Conservation (phyloP, 2,888 invertebrate species). For the Cantharis flavilabris region DNA sequence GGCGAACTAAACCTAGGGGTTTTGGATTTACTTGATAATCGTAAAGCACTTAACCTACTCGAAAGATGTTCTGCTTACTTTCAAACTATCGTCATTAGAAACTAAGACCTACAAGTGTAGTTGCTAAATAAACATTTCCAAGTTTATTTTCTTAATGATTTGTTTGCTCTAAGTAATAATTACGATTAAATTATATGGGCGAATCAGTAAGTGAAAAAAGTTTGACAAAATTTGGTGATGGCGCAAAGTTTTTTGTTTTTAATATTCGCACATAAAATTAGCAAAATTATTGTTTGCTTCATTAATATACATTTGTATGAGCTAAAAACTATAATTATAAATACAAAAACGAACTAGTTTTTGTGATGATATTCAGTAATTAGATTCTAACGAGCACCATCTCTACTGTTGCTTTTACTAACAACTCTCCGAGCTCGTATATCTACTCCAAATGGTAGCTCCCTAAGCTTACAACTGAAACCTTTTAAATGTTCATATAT, state of each 20-base stretch:
- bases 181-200: not conserved
- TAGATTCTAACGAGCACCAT: slow-evolving; percentile 1
- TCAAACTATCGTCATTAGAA: slow-evolving; percentile 31
- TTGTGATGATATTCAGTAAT: not conserved
- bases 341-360: not conserved
- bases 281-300: not conserved
- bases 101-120: slow-evolving; percentile 9
- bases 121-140: slow-evolving; percentile 16
- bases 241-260: not conserved
- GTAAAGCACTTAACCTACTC: slow-evolving; percentile 11
- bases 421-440: not conserved
- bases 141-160: slow-evolving; percentile 1
- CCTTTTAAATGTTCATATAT: slow-evolving; percentile 5
- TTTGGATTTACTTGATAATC: slow-evolving; percentile 13
- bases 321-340: not conserved
- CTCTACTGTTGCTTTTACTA: slow-evolving; percentile 2
- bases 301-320: not conserved
- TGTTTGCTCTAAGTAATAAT: not conserved
- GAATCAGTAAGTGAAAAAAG: not conserved
- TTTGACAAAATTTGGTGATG: not conserved
- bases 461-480: slow-evolving; percentile 2
- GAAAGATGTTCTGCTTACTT: slow-evolving; percentile 27
- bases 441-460: not conserved
- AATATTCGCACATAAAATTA: not conserved
- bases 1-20: slow-evolving; percentile 14